phyloP scores from a whole-genome alignment of 2,113 vertebrate species.

The Dromaius novaehollandiae region DNA sequence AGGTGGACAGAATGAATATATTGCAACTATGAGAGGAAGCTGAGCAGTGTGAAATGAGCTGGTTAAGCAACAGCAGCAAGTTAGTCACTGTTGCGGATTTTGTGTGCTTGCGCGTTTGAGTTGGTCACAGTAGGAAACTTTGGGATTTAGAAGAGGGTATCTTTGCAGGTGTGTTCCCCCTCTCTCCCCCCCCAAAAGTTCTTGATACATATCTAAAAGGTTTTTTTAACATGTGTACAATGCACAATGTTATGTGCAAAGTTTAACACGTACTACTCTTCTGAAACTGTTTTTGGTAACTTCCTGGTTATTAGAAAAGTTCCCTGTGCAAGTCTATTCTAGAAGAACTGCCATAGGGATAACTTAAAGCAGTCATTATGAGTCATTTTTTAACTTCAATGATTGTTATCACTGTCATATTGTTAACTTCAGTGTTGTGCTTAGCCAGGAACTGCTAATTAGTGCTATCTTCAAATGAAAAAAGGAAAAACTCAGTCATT shows the following conservation, averaged over 20 bases:
- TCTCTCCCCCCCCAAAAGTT: neutral
- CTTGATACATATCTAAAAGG: neutral
- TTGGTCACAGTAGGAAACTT: neutral
- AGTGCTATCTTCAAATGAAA: neutral
- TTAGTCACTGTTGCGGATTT: neutral
- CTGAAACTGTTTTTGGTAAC: neutral
- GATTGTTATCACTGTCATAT: neutral
- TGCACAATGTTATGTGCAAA: neutral
- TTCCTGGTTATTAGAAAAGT: neutral
- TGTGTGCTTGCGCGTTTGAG: neutral
- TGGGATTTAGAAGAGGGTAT: neutral
- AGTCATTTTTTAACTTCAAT: neutral
- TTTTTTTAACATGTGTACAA: neutral
- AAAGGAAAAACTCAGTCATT: neutral
- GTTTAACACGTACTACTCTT: neutral
- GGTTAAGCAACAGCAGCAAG: neutral
- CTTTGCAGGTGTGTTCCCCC: neutral
- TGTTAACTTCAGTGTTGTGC: neutral
- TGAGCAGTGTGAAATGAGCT: neutral
- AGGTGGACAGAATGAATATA: neutral
- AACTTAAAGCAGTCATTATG: neutral
- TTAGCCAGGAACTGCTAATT: neutral
- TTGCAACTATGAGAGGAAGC: neutral
- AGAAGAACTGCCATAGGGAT: neutral
- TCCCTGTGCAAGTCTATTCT: neutral